These are phyloP conservation scores for Pagrus major DNA, from an alignment of 2,113 vertebrate genomes.

Conservation along the genomic window DNA sequence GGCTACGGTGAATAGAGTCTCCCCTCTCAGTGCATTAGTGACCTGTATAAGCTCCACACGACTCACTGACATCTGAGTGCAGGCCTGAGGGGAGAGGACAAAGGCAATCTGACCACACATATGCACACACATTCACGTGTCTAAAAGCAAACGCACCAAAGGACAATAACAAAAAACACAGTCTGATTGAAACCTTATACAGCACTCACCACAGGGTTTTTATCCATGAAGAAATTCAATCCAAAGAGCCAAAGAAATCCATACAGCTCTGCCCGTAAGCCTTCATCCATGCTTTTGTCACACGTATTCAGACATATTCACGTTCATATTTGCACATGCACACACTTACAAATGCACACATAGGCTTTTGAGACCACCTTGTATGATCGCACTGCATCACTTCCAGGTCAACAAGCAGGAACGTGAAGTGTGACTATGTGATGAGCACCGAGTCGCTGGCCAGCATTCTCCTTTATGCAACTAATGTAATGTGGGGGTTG, in stretches of 20 bases:
- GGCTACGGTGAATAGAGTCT: conserved; percentile 58
- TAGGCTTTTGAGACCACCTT: conserved; percentile 61
- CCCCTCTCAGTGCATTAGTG: conserved; percentile 75
- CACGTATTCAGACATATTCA: conserved; percentile 24
- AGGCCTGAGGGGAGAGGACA: conserved; percentile 71
- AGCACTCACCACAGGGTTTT: conserved; percentile 34
- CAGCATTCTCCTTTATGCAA: conserved; percentile 41
- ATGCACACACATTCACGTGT: conserved; percentile 38
- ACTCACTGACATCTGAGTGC: conserved; percentile 73
- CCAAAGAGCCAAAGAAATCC: conserved; percentile 42
- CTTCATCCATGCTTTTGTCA: conserved; percentile 38
- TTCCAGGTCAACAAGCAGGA: conserved; percentile 82
- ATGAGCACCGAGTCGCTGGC: conserved; percentile 57
- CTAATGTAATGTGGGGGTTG: conserved; percentile 29
- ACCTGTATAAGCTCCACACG: conserved; percentile 74
- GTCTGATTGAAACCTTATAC: conserved; percentile 53
- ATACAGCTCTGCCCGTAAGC: conserved; percentile 37
- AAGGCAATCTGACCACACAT: conserved; percentile 68
- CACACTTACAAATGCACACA: conserved; percentile 40
- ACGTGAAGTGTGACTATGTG: conserved; percentile 64
- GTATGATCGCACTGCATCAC: conserved; percentile 60
- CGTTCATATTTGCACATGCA: conserved; percentile 39
- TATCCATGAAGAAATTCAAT: conserved; percentile 55
- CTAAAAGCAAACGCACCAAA: conserved; percentile 59
- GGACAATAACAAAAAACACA: conserved; percentile 57